A percentile compares a stretch with the other conserved stretches of the same genome.
Conservation (phyloP, 2,888 invertebrate genomes). For the Exephanes ischioxanthus region DNA sequence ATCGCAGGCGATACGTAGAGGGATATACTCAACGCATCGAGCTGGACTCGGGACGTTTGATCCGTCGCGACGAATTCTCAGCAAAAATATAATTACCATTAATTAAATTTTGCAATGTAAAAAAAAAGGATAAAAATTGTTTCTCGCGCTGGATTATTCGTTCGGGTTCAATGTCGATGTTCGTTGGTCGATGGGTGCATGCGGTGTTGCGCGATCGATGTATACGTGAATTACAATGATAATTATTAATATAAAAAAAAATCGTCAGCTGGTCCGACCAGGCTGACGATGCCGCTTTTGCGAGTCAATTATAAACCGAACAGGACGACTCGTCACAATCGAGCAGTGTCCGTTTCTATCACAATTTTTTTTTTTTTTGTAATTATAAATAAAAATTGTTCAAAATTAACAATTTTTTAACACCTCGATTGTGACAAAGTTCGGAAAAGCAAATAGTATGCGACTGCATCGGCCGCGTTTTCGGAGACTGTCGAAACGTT, state of each 20-base stretch:
- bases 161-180: conserved; percentile 57
- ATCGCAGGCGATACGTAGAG: conserved; percentile 46
- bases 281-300: conserved; percentile 23
- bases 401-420: not conserved
- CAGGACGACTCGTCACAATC: not conserved
- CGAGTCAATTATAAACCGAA: not conserved
- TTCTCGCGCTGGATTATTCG: conserved; percentile 37
- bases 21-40: conserved; percentile 62
- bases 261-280: conserved; percentile 7
- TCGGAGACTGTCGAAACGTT: conserved; percentile 42
- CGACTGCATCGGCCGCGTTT: conserved; percentile 10
- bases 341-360: not conserved
- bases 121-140: conserved; percentile 20
- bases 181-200: conserved; percentile 82
- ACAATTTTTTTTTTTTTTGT: not conserved
- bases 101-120: conserved; percentile 6
- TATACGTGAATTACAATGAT: conserved; percentile 52
- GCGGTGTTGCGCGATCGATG: conserved; percentile 76
- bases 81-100: not conserved
- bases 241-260: conserved; percentile 28
- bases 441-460: conserved; percentile 4
- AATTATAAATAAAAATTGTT: not conserved
- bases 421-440: conserved; percentile 27
- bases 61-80: conserved; percentile 2
- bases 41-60: conserved; percentile 40